These are phyloP conservation scores for Cydia strobilella DNA, from an alignment of 1,140 invertebrate species.

Conservation along the genomic window DNA sequence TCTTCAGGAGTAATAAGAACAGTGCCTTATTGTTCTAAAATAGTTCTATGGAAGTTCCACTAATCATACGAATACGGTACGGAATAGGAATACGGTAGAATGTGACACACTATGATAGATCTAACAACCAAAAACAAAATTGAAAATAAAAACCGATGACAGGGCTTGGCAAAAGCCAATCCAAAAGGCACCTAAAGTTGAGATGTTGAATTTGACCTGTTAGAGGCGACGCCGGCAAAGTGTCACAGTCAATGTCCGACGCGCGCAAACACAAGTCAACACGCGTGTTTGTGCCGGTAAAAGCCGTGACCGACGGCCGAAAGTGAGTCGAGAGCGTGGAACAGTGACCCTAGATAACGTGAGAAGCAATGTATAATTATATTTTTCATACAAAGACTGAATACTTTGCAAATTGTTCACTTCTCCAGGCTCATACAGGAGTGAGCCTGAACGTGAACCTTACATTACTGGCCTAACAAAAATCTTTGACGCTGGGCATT, in stretches of 20 bases:
- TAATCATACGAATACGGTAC: too few relatives aligned
- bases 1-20: too few relatives aligned
- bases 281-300: conserved; percentile 46
- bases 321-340: conserved; percentile 20
- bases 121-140: too few relatives aligned
- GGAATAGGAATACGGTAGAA: too few relatives aligned
- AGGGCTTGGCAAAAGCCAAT: neutral
- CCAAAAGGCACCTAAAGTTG: neutral
- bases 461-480: neutral
- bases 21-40: too few relatives aligned
- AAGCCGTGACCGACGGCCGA: conserved; percentile 43
- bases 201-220: neutral
- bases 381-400: neutral
- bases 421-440: neutral
- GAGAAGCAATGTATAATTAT: neutral
- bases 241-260: conserved; percentile 28
- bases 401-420: neutral
- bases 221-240: conserved; percentile 1
- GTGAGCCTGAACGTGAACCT: neutral
- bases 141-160: neutral
- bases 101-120: too few relatives aligned
- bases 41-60: too few relatives aligned
- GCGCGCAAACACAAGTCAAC: conserved; percentile 44
- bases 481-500: too few relatives aligned
- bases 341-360: conserved; percentile 15